Evolutionary conservation across 2,113 vertebrate species (phyloP).

Genomic region (Ceuthmochares aereus): DNA sequence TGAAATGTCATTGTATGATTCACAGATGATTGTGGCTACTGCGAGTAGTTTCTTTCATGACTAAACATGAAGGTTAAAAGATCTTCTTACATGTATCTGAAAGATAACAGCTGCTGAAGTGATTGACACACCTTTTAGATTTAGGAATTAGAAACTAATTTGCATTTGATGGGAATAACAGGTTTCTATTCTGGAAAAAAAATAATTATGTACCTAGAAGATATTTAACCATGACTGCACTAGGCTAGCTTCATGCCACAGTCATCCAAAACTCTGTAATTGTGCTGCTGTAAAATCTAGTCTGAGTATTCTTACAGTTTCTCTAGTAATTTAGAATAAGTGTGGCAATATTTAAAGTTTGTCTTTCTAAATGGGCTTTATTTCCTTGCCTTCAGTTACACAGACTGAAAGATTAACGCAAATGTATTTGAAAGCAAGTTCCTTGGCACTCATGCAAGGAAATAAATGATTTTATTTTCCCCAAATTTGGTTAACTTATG

Average conservation of each 20-base stretch:
- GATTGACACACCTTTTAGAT: background rate
- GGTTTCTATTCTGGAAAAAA: background rate
- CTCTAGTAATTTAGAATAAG: background rate
- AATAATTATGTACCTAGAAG: background rate
- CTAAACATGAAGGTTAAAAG: background rate
- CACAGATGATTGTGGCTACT: background rate
- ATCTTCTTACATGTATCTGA: background rate
- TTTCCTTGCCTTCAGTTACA: background rate
- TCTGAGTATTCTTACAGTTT: background rate
- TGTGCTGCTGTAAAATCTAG: background rate
- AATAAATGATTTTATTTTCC: constrained; percentile 23
- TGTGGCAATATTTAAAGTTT: background rate
- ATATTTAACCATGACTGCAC: background rate
- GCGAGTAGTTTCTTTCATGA: background rate
- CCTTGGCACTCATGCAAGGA: background rate
- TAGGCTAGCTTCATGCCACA: background rate
- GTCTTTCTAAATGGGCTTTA: background rate
- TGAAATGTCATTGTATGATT: background rate
- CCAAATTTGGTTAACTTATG: background rate
- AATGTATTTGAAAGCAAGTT: background rate
- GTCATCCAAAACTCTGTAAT: background rate
- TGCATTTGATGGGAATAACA: background rate
- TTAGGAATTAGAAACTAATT: background rate
- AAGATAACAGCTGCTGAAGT: background rate
- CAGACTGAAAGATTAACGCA: background rate